These are phyloP conservation scores for Drosophila ochracea DNA, from an alignment of 2,888 invertebrate species.

Conservation along the genomic window DNA sequence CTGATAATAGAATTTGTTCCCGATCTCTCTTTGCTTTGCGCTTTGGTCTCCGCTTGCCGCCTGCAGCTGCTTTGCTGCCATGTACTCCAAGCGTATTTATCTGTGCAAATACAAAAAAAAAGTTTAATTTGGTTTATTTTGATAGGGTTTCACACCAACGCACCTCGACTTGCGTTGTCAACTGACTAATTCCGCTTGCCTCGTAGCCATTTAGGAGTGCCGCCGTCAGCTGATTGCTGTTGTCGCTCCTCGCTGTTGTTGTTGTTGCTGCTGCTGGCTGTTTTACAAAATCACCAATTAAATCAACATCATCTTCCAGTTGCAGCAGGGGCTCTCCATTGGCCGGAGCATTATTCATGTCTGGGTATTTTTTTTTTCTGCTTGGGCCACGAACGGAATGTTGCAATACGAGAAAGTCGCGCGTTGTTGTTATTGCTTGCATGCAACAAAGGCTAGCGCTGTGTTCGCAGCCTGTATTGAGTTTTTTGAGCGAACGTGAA, in stretches of 20 bases:
- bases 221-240: slow-evolving; percentile 39
- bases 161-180: slow-evolving; percentile 78
- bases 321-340: slow-evolving; percentile 87
- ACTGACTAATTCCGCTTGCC: slow-evolving; percentile 40
- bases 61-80: slow-evolving; percentile 44
- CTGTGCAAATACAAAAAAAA: slow-evolving; percentile 41
- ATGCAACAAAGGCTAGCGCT: slow-evolving; percentile 62
- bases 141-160: slow-evolving; percentile 14
- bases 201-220: slow-evolving; percentile 60
- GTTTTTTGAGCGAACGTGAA: slow-evolving; percentile 52
- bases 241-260: slow-evolving; percentile 29
- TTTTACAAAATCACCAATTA: slow-evolving; percentile 81
- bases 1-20: slow-evolving; percentile 75
- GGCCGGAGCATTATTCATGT: slow-evolving; percentile 47
- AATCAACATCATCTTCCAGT: slow-evolving; percentile 86
- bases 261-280: slow-evolving; percentile 55
- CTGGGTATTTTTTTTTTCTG: slow-evolving; percentile 6
- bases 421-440: slow-evolving; percentile 11
- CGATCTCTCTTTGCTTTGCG: slow-evolving; percentile 66
- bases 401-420: slow-evolving; percentile 29
- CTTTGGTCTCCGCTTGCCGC: slow-evolving; percentile 67
- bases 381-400: slow-evolving; percentile 26
- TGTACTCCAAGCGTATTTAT: slow-evolving; percentile 79
- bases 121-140: neutral
- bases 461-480: slow-evolving; percentile 42